Percentiles rank a stretch among this genome's conserved stretches.
These are phyloP conservation scores for Rhabdomys dilectus DNA, from an alignment of 2,113 vertebrate genomes.

Conservation along the genomic window DNA sequence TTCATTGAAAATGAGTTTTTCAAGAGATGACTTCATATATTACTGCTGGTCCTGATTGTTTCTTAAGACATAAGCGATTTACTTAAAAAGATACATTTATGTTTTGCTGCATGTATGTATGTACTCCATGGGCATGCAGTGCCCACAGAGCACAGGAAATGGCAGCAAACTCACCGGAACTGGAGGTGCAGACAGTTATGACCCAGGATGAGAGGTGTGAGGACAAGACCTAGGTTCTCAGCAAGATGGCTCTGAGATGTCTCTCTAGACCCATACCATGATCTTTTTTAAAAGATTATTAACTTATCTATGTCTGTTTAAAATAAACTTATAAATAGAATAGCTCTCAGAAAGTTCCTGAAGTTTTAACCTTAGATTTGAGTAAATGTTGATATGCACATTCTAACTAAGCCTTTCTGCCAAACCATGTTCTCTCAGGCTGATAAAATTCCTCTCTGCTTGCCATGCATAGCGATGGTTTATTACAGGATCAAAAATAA, in stretches of 20 bases:
- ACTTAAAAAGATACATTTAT: neutral
- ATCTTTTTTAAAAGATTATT: neutral
- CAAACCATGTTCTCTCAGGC: neutral
- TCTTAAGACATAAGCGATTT: neutral
- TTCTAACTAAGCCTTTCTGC: constrained; percentile 20
- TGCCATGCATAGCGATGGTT: neutral
- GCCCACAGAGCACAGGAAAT: neutral
- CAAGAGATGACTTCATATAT: neutral
- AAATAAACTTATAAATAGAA: neutral
- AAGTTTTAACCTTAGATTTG: constrained; percentile 37
- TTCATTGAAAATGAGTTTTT: neutral
- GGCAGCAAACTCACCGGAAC: neutral
- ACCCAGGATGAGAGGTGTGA: no score
- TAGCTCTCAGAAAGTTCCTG: constrained; percentile 14
- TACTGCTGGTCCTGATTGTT: neutral
- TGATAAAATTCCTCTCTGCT: neutral
- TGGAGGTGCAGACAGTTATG: neutral
- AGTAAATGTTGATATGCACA: constrained; percentile 34
- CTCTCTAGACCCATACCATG: neutral
- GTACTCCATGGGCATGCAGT: neutral
- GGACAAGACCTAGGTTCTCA: neutral
- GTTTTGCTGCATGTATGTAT: neutral
- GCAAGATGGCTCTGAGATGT: neutral
- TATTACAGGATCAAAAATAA: constrained; percentile 44
- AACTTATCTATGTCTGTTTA: constrained; percentile 3